A percentile compares a stretch with the other conserved stretches of the same genome.
phyloP scores from a whole-genome alignment of 2,888 invertebrate species.

The Shargacucullia verbasci region DNA sequence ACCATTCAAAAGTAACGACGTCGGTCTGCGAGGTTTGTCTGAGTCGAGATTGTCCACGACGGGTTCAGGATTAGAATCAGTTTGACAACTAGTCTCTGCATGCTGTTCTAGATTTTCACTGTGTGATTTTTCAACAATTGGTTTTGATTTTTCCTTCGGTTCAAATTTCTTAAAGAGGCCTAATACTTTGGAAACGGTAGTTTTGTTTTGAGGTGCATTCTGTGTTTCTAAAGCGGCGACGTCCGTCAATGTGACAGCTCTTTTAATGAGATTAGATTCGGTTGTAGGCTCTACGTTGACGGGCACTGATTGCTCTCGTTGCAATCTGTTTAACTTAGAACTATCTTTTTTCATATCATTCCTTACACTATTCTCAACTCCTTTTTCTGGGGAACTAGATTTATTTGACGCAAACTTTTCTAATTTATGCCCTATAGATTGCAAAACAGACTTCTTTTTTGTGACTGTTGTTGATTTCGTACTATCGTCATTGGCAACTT shows the following conservation, averaged over 20 bases:
- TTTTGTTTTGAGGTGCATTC: conserved; percentile 86
- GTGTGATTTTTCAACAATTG: conserved; percentile 68
- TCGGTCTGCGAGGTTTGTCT: conserved; percentile 88
- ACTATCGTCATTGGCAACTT: conserved; percentile 72
- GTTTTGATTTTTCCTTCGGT: conserved; percentile 86
- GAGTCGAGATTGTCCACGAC: conserved; percentile 65
- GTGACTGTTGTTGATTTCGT: conserved; percentile 70
- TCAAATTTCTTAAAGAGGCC: conserved; percentile 94
- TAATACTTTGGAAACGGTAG: conserved; percentile 93
- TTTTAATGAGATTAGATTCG: conserved; percentile 91
- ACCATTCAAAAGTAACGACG: conserved; percentile 86
- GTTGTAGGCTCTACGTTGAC: conserved; percentile 85
- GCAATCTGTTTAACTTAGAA: conserved; percentile 87
- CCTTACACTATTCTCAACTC: conserved; percentile 65
- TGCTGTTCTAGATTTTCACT: conserved; percentile 62
- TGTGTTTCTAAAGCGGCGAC: conserved; percentile 85
- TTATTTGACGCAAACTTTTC: conserved; percentile 91
- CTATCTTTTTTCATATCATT: conserved; percentile 69
- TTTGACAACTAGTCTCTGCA: conserved; percentile 57
- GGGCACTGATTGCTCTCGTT: conserved; percentile 92
- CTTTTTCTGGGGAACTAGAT: conserved; percentile 86
- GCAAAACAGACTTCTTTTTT: conserved; percentile 92
- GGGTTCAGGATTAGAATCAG: conserved; percentile 59
- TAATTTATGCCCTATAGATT: conserved; percentile 93
- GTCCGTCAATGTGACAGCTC: conserved; percentile 93